Conservation (phyloP, 2,797 vertebrate species). For the Centropyge bicolor region DNA sequence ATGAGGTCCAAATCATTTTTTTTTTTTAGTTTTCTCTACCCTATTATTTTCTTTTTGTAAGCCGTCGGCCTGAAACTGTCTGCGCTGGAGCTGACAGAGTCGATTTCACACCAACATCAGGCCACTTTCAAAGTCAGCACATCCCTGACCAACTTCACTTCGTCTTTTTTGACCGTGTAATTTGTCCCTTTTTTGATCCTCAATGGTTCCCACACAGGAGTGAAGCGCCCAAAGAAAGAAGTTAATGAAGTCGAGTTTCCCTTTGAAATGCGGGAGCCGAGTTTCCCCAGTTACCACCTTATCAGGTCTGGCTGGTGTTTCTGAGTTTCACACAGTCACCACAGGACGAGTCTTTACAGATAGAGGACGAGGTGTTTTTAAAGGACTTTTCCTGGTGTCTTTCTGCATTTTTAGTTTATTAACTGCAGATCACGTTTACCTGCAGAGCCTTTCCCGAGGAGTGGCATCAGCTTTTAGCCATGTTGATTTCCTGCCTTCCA, state of each 20-base stretch:
- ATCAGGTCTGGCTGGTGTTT: constrained; percentile 39
- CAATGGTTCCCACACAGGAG: constrained; percentile 51
- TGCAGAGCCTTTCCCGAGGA: neutral
- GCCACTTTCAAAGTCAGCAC: constrained; percentile 50
- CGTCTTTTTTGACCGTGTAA: constrained; percentile 39
- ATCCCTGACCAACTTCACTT: constrained; percentile 42
- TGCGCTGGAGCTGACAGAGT: constrained; percentile 20
- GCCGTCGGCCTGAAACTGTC: constrained; percentile 26
- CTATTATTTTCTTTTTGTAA: constrained; percentile 47
- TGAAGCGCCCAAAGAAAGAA: constrained; percentile 47
- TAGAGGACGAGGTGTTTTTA: constrained; percentile 12
- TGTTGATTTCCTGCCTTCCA: neutral
- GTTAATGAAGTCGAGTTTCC: constrained; percentile 52
- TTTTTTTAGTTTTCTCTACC: neutral
- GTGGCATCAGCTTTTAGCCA: neutral
- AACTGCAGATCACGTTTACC: neutral
- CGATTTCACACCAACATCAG: constrained; percentile 48
- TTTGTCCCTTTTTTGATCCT: constrained; percentile 64
- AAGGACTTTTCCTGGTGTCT: neutral
- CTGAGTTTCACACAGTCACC: constrained; percentile 54
- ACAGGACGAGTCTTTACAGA: constrained; percentile 13
- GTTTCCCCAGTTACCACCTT: constrained; percentile 36
- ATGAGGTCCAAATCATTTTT: constrained; percentile 55
- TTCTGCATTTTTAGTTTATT: constrained; percentile 14
- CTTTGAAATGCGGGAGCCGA: constrained; percentile 55